Conservation (phyloP, 2,888 invertebrate genomes). For the Aspidiotus rigidus region DNA sequence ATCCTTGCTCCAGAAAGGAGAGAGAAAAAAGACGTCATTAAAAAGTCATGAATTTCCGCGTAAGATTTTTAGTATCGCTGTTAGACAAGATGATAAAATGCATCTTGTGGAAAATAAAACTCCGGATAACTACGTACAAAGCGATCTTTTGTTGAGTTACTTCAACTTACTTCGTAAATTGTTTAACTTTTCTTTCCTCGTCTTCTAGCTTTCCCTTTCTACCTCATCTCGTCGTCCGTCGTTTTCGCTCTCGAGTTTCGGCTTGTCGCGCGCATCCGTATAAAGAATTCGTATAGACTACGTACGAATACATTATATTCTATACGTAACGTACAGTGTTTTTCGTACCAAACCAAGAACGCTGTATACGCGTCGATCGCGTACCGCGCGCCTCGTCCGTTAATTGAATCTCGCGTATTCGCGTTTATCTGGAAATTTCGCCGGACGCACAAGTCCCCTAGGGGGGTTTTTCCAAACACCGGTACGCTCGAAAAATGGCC, state of each 20-base stretch:
- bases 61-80: not conserved
- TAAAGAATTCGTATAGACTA: too few species aligned
- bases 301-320: too few species aligned
- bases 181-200: slow-evolving; percentile 2
- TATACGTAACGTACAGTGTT: too few species aligned
- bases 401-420: slow-evolving; percentile 3
- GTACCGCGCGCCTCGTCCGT: not conserved
- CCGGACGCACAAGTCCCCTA: not conserved
- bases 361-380: not conserved
- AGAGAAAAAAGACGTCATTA: slow-evolving; percentile 5
- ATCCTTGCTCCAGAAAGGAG: not conserved
- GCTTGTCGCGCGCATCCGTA: too few species aligned
- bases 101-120: not conserved
- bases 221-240: slow-evolving; percentile 1
- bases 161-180: not conserved
- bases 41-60: slow-evolving; percentile 15
- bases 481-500: not conserved
- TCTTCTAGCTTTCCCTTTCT: not conserved
- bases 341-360: too few species aligned
- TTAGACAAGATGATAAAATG: not conserved
- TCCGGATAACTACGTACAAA: slow-evolving; percentile 1
- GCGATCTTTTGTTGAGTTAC: not conserved
- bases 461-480: not conserved
- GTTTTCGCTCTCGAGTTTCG: not conserved
- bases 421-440: not conserved